Evolutionary conservation across 2,113 vertebrate genomes (phyloP).

Genomic region (Oostethus manadensis): DNA sequence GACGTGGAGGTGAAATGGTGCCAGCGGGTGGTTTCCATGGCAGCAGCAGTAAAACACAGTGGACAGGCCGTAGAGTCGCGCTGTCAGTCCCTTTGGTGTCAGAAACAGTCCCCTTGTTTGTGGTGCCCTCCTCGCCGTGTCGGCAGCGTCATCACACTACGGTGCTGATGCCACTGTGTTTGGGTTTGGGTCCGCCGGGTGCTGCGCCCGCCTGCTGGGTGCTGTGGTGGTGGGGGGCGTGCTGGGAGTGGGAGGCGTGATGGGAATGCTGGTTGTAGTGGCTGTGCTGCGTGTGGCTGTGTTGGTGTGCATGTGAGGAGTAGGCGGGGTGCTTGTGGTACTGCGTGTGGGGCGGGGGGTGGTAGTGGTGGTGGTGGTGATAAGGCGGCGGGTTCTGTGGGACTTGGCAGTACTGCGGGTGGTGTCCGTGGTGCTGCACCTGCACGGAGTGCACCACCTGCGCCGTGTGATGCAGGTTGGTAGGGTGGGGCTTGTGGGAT

Average conservation of each 20-base stretch:
- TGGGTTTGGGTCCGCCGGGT: constrained; percentile 80
- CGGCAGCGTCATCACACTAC: constrained; percentile 76
- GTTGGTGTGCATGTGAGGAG: constrained; percentile 68
- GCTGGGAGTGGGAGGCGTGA: constrained; percentile 71
- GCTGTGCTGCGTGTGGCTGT: constrained; percentile 45
- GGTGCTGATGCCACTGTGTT: constrained; percentile 96
- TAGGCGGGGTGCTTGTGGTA: constrained; percentile 78
- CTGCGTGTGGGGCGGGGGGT: constrained; percentile 81
- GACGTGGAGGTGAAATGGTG: constrained; percentile 54
- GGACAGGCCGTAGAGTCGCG: constrained; percentile 65
- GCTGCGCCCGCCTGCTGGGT: constrained; percentile 68
- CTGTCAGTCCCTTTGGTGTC: constrained; percentile 70
- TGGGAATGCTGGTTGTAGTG: constrained; percentile 72
- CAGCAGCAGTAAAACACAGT: constrained; percentile 69
- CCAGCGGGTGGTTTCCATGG: constrained; percentile 52
- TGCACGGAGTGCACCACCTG: constrained; percentile 64
- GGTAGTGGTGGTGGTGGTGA: constrained; percentile 91
- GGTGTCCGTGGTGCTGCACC: constrained; percentile 73
- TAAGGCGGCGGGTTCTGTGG: constrained; percentile 87
- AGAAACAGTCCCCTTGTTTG: constrained; percentile 48
- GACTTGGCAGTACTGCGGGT: constrained; percentile 78
- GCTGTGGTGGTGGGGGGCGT: constrained; percentile 74
- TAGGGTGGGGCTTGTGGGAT: constrained; percentile 74
- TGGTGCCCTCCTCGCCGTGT: constrained; percentile 18
- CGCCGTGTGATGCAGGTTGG: constrained; percentile 79